A percentile compares a stretch with the other conserved stretches of the same genome.
phyloP scores from a whole-genome alignment of 1,140 invertebrate species.

The Micrasema minimum region DNA sequence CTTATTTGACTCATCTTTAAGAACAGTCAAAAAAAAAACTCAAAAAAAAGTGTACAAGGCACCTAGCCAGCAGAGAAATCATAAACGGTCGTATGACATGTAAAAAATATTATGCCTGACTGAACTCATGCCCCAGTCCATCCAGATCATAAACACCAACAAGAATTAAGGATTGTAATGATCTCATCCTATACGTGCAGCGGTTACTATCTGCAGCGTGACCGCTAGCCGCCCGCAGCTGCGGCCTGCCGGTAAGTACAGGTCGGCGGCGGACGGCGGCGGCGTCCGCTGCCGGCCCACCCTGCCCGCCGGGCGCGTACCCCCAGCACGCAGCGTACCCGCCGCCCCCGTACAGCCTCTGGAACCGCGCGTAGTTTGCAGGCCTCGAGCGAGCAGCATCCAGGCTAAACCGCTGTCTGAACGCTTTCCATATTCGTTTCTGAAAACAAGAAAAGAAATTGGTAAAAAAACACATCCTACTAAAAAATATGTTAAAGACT shows the following conservation, averaged over 20 bases:
- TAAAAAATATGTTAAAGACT: no score
- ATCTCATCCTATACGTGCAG: conserved; percentile 87
- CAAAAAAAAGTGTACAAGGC: no score
- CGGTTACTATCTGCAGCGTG: conserved; percentile 88
- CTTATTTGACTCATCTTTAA: no score
- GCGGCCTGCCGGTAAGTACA: conserved; percentile 84
- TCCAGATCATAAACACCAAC: no score
- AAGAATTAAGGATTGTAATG: no score
- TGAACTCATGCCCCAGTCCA: no score
- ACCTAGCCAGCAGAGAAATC: no score
- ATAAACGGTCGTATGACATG: no score
- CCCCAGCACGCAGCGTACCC: conserved; percentile 75
- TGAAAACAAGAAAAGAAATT: conserved; percentile 66
- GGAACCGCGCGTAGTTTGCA: conserved; percentile 97
- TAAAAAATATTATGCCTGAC: no score
- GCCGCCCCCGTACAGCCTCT: conserved; percentile 86
- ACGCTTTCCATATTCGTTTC: conserved; percentile 99
- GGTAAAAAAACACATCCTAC: no score
- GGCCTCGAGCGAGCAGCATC: conserved; percentile 95
- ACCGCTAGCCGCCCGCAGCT: conserved; percentile 74
- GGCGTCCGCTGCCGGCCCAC: conserved; percentile 71
- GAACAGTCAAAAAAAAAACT: no score
- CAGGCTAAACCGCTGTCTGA: conserved; percentile 96
- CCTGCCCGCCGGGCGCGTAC: conserved; percentile 55
- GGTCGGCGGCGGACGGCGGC: conserved; percentile 75